Conservation (phyloP, 2,888 invertebrate species). For the Clostera curtula region DNA sequence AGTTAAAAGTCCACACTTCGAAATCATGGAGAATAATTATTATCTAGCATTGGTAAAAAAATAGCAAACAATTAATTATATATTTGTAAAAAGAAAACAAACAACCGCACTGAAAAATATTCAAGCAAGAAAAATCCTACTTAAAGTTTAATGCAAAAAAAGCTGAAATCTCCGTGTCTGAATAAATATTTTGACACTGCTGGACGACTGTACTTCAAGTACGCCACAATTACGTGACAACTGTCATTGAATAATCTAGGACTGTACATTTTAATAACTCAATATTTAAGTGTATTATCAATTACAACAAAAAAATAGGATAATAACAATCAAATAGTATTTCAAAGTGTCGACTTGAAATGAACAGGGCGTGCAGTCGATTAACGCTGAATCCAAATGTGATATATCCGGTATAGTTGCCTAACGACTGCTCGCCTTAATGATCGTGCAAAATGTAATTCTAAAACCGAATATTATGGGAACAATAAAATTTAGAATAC, state of each 20-base stretch:
- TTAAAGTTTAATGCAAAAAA: conserved; percentile 4
- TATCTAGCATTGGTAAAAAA: conserved; percentile 7
- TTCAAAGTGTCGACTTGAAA: conserved; percentile 64
- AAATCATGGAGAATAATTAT: conserved; percentile 29
- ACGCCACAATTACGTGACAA: no score
- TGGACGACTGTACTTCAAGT: no score
- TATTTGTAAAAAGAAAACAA: conserved; percentile 3
- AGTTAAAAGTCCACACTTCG: conserved; percentile 57
- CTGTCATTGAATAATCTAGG: no score
- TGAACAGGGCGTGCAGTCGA: conserved; percentile 58
- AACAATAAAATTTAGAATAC: conserved; percentile 43
- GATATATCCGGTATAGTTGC: conserved; percentile 20
- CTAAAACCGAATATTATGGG: conserved; percentile 37
- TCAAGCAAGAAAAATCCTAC: conserved; percentile 7
- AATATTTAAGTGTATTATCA: conserved; percentile 5
- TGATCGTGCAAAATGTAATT: conserved; percentile 53
- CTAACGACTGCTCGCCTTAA: conserved; percentile 55
- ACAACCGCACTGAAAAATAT: conserved; percentile 8
- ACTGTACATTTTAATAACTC: no score
- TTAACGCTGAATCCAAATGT: conserved; percentile 21
- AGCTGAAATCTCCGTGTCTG: conserved; percentile 8
- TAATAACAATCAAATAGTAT: conserved; percentile 11
- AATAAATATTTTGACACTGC: no score
- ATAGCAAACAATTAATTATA: conserved; percentile 2
- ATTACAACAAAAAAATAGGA: conserved; percentile 4